Percentiles rank a stretch among this genome's conserved stretches.
Conservation (phyloP, 2,888 invertebrate genomes). For the Allacma fusca region DNA sequence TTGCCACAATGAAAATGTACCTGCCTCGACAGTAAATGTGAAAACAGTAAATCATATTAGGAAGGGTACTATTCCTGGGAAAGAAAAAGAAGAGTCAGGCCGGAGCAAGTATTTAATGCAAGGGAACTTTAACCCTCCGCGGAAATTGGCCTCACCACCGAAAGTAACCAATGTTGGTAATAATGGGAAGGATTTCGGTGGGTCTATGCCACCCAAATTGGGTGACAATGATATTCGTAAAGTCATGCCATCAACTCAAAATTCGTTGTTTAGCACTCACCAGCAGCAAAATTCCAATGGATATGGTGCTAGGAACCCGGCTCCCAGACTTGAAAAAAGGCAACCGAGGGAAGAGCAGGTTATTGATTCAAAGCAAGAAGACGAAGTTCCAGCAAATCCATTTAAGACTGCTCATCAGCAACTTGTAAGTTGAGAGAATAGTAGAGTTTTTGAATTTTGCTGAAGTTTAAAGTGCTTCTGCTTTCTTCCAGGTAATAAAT, state of each 20-base stretch:
- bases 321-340: too few relatives aligned
- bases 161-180: background rate
- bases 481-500: conserved; percentile 47
- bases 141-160: background rate
- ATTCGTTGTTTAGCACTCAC: background rate
- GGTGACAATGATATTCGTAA: background rate
- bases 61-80: too few relatives aligned
- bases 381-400: background rate
- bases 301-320: too few relatives aligned
- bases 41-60: too few relatives aligned
- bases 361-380: too few relatives aligned
- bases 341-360: too few relatives aligned
- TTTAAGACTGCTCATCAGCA: conserved; percentile 40
- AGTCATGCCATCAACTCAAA: background rate
- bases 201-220: background rate
- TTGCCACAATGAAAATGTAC: too few relatives aligned
- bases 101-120: background rate
- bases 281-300: background rate
- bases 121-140: background rate
- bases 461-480: too few relatives aligned
- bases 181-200: background rate
- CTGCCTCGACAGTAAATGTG: too few relatives aligned
- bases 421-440: conserved; percentile 12
- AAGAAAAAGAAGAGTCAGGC: too few relatives aligned
- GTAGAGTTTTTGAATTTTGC: too few relatives aligned